Evolutionary conservation across 2,888 invertebrate genomes (phyloP).

Genomic region (Drosophila suboccidentalis): DNA sequence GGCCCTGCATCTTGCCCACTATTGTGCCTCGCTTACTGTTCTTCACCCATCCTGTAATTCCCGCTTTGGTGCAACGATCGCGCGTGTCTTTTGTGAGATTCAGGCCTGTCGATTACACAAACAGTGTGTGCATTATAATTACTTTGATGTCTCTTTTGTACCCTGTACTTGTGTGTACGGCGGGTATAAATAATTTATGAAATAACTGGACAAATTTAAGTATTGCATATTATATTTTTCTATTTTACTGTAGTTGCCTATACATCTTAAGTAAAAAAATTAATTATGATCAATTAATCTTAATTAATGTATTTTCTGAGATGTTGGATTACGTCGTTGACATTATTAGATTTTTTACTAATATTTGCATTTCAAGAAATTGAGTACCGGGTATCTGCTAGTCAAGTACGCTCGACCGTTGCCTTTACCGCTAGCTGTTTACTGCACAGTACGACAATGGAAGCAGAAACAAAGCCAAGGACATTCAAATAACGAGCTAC

Average conservation of each 20-base stretch:
- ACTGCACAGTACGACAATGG: conserved; percentile 28
- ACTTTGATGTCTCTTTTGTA: neutral
- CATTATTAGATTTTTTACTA: neutral
- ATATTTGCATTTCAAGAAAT: neutral
- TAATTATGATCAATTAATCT: no score
- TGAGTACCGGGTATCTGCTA: neutral
- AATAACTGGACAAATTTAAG: no score
- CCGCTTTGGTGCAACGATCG: conserved; percentile 90
- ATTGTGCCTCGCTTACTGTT: conserved; percentile 95
- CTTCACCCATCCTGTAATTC: conserved; percentile 96
- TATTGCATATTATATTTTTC: no score
- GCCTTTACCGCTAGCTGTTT: conserved; percentile 3
- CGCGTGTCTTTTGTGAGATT: conserved; percentile 96
- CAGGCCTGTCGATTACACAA: conserved; percentile 88
- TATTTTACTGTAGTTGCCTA: no score
- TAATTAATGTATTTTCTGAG: no score
- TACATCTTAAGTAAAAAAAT: no score
- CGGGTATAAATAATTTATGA: no score
- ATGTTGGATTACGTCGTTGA: neutral
- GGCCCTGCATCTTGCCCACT: conserved; percentile 95
- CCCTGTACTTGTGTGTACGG: no score
- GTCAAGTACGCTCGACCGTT: neutral
- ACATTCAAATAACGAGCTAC: conserved; percentile 55
- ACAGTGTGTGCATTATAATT: conserved; percentile 19
- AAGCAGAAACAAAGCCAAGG: conserved; percentile 61